A percentile compares a stretch with the other conserved stretches of the same genome.
phyloP scores from a whole-genome alignment of 92 coral and sea anemone genomes.

The Muricea muricata region DNA sequence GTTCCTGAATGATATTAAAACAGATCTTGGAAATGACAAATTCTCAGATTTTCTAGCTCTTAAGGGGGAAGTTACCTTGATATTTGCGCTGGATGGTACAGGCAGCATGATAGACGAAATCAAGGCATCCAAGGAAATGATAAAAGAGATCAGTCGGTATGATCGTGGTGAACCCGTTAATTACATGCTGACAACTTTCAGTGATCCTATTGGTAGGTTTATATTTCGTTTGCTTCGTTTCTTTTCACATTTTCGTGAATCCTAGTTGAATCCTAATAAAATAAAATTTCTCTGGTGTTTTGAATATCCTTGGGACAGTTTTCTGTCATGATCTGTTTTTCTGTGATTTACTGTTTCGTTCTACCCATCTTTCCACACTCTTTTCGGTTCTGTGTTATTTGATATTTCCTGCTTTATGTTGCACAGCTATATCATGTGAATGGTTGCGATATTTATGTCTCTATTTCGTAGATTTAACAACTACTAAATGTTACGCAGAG shows the following conservation, averaged over 20 bases:
- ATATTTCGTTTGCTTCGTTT: no score
- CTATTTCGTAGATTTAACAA: slow-evolving; percentile 25
- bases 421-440: no score
- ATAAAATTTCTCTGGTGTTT: no score
- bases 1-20: slow-evolving; percentile 72
- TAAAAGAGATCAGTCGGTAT: slow-evolving; percentile 74
- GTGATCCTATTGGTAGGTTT: slow-evolving; percentile 73
- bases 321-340: no score
- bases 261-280: no score
- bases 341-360: no score
- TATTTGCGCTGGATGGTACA: slow-evolving; percentile 91
- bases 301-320: no score
- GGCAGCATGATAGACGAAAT: slow-evolving; percentile 91
- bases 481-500: slow-evolving; percentile 34
- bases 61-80: slow-evolving; percentile 86
- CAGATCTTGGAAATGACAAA: slow-evolving; percentile 54
- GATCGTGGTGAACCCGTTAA: slow-evolving; percentile 70
- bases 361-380: no score
- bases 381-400: no score
- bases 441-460: no score
- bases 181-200: slow-evolving; percentile 83
- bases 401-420: no score
- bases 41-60: slow-evolving; percentile 83
- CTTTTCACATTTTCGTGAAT: no score
- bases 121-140: slow-evolving; percentile 76